Conservation (phyloP, 2,888 invertebrate species). For the Dorcus parallelipipedus region DNA sequence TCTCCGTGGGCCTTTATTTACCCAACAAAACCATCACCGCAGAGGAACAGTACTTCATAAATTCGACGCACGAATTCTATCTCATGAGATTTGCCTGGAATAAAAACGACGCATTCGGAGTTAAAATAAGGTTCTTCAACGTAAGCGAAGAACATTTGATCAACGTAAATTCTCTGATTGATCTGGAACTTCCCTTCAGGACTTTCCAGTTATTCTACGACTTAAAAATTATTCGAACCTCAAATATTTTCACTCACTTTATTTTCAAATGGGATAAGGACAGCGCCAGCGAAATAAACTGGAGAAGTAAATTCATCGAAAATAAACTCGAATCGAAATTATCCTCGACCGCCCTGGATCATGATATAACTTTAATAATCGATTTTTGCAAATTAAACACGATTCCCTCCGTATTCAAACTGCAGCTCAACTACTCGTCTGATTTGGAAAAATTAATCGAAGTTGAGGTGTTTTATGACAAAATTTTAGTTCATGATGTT, state of each 20-base stretch:
- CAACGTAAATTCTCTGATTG: conserved; percentile 2
- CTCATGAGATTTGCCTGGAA: conserved; percentile 16
- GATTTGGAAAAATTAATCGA: conserved; percentile 19
- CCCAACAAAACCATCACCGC: conserved; percentile 17
- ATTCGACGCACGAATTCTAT: conserved; percentile 13
- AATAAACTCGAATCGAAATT: conserved; percentile 22
- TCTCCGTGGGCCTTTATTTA: conserved; percentile 16
- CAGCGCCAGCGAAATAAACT: conserved; percentile 8
- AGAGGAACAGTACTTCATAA: conserved; percentile 6
- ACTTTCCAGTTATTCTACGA: conserved; percentile 8
- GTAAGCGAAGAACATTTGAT: conserved; percentile 6
- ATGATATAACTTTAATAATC: conserved; percentile 22
- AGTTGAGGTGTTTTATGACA: conserved; percentile 26
- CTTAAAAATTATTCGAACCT: conserved; percentile 9
- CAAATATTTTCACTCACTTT: conserved; percentile 6
- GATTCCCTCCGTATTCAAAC: conserved; percentile 20
- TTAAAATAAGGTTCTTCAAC: conserved; percentile 5
- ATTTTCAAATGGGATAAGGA: conserved; percentile 21
- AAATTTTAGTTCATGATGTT: conserved; percentile 5
- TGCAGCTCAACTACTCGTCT: conserved; percentile 23
- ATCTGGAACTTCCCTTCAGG: conserved; percentile 20
- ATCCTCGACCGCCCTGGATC: conserved; percentile 15
- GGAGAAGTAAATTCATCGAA: conserved; percentile 15
- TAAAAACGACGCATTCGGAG: conserved; percentile 11
- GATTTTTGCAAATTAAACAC: conserved; percentile 18